phyloP scores from a whole-genome alignment of 2,888 invertebrate genomes.

The Drosophila paranaensis region DNA sequence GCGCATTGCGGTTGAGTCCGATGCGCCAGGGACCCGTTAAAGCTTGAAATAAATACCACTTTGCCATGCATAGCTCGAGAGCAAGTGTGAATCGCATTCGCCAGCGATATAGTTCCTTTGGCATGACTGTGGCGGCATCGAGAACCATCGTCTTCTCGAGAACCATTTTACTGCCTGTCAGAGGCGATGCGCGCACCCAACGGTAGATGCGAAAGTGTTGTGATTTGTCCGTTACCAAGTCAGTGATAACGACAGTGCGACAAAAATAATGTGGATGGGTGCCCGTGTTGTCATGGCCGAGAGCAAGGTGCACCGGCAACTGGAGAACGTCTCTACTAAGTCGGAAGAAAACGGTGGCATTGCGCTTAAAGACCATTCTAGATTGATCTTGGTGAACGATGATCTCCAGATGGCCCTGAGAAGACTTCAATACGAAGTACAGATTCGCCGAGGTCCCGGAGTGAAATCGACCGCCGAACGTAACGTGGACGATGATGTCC shows the following conservation, averaged over 20 bases:
- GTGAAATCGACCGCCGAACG: conserved; percentile 45
- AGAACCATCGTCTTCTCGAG: conserved; percentile 2
- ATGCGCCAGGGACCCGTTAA: conserved; percentile 48
- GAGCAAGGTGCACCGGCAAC: conserved; percentile 24
- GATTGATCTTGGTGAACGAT: conserved; percentile 35
- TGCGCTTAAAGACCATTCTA: conserved; percentile 31
- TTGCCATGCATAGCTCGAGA: conserved; percentile 38
- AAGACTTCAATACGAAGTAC: conserved; percentile 29
- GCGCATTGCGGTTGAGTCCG: conserved; percentile 11
- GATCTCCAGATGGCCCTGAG: conserved; percentile 4
- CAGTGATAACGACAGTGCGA: conserved; percentile 29
- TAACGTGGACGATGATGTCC: conserved; percentile 35
- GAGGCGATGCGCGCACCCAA: conserved; percentile 19
- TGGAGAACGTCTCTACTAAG: conserved; percentile 20
- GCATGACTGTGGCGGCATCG: not conserved
- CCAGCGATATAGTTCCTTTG: conserved; percentile 19
- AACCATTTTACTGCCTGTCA: conserved; percentile 1
- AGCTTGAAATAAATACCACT: conserved; percentile 55
- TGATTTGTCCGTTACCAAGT: conserved; percentile 15
- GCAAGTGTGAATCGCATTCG: conserved; percentile 25
- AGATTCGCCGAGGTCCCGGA: conserved; percentile 50
- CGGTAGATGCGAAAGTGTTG: conserved; percentile 35
- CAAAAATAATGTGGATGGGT: conserved; percentile 51
- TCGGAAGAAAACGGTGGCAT: conserved; percentile 37
- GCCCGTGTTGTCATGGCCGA: conserved; percentile 43